Evolutionary conservation across 2,888 invertebrate species (phyloP), one percentile per base, ranked within the genome.

Genomic region (Chironomus tentans): DNA sequence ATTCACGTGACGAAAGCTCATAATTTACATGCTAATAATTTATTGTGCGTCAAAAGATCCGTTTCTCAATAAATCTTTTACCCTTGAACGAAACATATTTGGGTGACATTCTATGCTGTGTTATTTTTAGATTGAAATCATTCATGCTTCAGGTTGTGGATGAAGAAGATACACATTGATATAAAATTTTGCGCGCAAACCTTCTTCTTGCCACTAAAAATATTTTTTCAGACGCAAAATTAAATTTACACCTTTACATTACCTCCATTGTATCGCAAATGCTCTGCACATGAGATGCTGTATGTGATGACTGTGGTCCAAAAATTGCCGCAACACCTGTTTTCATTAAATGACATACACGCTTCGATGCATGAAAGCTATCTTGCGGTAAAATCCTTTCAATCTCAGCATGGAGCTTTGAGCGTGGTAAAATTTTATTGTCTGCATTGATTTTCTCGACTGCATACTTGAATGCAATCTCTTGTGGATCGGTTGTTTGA

Each of bases 181-280:
- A 7, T 10, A 56, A 56, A 15, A 15, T 56, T 56, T 56, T 18
- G 3, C n/a, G 6, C 56, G 15, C 7, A 56, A 56, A 18, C 56
- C 28, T 28, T 50, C 50, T 10, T 15, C 1, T 15, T 15, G n/a
- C 5, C 65, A 4, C 13, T 1, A 65, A 65, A 65, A 6, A 22
- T 28, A 1, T 28, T 28, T 5, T 18, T n/a, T 68, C 21, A 70
- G 2, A 46, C 18, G 12, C 2, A 48, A 47, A 13, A 3, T 13
- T 2, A 24, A 56, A 7, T 38, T 38, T 38, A 38, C 38, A 38
- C 38, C 38, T 38, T 38, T 15, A 48, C 4, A 78, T 79, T 80
- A 84, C 92, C 85, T 96, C 95, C 91, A 97, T 93, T 70, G 95
- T 94, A 84, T 97, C 96, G 83, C 97, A 97, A 82, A 97, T 95